Evolutionary conservation across 2,797 vertebrate genomes (phyloP), one percentile per base, ranked within the genome.

Genomic region (Phrynocephalus vlangalii): DNA sequence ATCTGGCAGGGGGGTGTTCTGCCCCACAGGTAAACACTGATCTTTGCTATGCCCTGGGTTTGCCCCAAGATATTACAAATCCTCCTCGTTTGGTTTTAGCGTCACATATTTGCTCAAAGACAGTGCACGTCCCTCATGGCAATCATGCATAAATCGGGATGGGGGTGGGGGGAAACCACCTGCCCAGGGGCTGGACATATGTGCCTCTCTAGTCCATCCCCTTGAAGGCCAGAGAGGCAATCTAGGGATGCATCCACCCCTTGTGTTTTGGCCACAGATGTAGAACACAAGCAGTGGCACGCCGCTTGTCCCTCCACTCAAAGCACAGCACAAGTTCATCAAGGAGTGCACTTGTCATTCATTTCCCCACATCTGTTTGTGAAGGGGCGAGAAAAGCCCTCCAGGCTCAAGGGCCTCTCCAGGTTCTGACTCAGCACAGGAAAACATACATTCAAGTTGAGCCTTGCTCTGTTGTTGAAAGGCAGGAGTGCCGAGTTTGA

Each of bases 391-490:
- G 80, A 89, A 71, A 88, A 68, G 87, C 84, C 72, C 75, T 86
- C 48, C 18, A 78, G 84, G 88, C 84, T 89, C 63, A 86, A 89
- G 79, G 48, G 78, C 79, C 84, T 86, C 84, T 86, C 66, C 56
- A 78, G 28, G 56, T 38, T 63, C 79, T 79, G 67, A 86, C 79
- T 89, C 88, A 89, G 79, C 72, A 38, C 83, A 85, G 30, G 79
- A 72, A 85, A 85, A 66, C 70, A 48, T 76, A n/a, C 79, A 82
- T 79, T 88, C 88, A 89, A 83, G 79, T 89, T 85, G 75, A 78
- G 84, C 84, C 88, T 83, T 83, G 73, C 83, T 86, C 63, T 26
- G 78, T 72, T 83, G 80, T 78, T 89, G 88, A 89, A 89, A 89
- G 79, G 84, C 84, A 86, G 84, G 52, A 86, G 84, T 85, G 78